Evolutionary conservation across 2,797 vertebrate species (phyloP).

Genomic region (Platalea minor): DNA sequence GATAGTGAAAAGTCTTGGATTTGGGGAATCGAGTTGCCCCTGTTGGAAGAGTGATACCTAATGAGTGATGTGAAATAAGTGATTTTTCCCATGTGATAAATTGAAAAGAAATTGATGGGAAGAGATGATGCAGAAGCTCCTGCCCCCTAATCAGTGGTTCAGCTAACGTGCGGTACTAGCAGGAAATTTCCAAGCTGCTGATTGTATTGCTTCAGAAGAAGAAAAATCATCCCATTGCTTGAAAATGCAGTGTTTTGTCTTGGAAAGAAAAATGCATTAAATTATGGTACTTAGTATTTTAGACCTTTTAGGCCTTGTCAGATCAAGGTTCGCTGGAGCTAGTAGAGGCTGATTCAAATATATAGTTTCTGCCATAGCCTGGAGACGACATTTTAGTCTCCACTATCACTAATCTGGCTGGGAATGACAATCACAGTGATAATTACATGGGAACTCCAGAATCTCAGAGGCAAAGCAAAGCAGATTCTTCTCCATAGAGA

Average conservation of each 20-base stretch:
- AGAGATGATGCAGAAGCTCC: not conserved
- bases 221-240: conserved; percentile 2
- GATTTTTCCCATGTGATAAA: not conserved
- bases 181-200: conserved; percentile 7
- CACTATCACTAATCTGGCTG: not conserved
- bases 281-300: not conserved
- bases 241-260: not conserved
- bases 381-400: not conserved
- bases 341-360: not conserved
- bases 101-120: not conserved
- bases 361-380: not conserved
- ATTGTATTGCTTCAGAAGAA: not conserved
- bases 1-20: not conserved
- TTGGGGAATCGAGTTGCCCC: not conserved
- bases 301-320: not conserved
- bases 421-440: not conserved
- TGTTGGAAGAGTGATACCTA: not conserved
- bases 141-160: not conserved
- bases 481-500: not conserved
- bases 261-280: not conserved
- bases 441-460: not conserved
- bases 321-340: not conserved
- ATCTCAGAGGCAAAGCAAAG: not conserved
- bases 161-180: fast-evolving
- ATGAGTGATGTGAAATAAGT: not conserved